Conservation (phyloP, 2,888 invertebrate species). For the Andricus curvator region DNA sequence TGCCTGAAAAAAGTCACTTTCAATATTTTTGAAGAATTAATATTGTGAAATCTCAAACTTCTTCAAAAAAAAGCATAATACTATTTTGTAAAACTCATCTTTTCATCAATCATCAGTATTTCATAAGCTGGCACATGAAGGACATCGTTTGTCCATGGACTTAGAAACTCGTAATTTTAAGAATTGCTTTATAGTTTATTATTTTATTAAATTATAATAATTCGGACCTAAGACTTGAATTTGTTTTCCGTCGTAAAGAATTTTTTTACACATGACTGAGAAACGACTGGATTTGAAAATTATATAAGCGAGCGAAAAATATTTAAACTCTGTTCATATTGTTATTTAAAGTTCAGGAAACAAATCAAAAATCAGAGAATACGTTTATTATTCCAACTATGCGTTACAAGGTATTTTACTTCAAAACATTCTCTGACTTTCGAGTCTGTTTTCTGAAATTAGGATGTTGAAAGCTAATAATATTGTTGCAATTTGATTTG, state of each 20-base stretch:
- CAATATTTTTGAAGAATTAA: background rate
- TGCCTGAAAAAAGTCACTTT: background rate
- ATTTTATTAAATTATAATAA: background rate
- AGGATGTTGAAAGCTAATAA: slow-evolving; percentile 30
- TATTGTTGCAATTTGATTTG: slow-evolving; percentile 28
- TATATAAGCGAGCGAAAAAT: background rate
- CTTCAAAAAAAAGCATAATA: background rate
- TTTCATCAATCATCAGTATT: slow-evolving; percentile 43
- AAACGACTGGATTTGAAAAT: slow-evolving; percentile 23
- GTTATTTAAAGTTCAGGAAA: slow-evolving; percentile 19
- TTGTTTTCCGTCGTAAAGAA: slow-evolving; percentile 18
- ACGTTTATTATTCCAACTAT: slow-evolving; percentile 6
- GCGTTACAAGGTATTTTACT: background rate
- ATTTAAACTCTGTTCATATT: background rate
- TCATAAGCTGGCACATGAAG: slow-evolving; percentile 38
- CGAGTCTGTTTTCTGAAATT: background rate
- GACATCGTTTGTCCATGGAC: slow-evolving; percentile 50
- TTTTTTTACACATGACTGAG: slow-evolving; percentile 23
- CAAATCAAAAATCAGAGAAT: slow-evolving; percentile 6
- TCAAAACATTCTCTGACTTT: background rate
- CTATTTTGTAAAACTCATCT: slow-evolving; percentile 34
- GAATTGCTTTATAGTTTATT: slow-evolving; percentile 11
- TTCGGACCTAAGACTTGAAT: background rate
- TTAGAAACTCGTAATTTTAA: slow-evolving; percentile 46
- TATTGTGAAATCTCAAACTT: too few species aligned